Conservation (phyloP, 92 coral and sea anemone genomes). For the Metridium senile region DNA sequence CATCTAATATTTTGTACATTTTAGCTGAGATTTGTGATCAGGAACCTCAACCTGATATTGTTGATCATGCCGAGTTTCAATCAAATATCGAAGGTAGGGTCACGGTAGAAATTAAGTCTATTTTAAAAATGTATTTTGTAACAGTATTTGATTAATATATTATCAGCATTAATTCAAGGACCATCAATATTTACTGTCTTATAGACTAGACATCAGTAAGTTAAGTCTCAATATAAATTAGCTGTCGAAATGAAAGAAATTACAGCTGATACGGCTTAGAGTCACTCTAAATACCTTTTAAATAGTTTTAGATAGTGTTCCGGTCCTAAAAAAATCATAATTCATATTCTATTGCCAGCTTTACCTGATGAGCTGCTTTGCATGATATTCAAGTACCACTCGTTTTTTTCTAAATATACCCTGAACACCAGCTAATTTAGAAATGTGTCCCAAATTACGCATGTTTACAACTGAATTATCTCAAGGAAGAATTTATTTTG, state of each 20-base stretch:
- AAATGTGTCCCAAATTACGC: conserved; percentile 26
- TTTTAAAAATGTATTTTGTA: conserved; percentile 15
- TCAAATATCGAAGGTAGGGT: conserved; percentile 30
- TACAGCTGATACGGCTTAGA: not conserved
- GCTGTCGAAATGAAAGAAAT: conserved; percentile 26
- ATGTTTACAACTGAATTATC: conserved; percentile 27
- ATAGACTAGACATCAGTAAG: too few species aligned
- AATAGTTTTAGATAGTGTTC: conserved; percentile 11
- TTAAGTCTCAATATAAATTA: too few species aligned
- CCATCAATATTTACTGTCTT: conserved; percentile 7
- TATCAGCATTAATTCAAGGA: conserved; percentile 18
- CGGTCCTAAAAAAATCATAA: conserved; percentile 5
- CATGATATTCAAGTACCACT: conserved; percentile 39
- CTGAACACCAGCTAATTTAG: too few species aligned
- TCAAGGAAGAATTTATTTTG: conserved; percentile 25
- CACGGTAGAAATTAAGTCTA: conserved; percentile 1
- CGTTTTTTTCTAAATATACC: too few species aligned
- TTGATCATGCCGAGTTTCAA: conserved; percentile 16
- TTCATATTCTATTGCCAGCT: conserved; percentile 32
- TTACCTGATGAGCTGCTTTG: conserved; percentile 42
- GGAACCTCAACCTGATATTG: conserved; percentile 21
- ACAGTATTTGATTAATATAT: too few species aligned
- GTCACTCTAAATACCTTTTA: conserved; percentile 15
- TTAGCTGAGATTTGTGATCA: conserved; percentile 28
- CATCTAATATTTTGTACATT: too few species aligned